Base-by-base conservation (phyloP, 2,113 vertebrate genomes). In the Scomber colias region DNA sequence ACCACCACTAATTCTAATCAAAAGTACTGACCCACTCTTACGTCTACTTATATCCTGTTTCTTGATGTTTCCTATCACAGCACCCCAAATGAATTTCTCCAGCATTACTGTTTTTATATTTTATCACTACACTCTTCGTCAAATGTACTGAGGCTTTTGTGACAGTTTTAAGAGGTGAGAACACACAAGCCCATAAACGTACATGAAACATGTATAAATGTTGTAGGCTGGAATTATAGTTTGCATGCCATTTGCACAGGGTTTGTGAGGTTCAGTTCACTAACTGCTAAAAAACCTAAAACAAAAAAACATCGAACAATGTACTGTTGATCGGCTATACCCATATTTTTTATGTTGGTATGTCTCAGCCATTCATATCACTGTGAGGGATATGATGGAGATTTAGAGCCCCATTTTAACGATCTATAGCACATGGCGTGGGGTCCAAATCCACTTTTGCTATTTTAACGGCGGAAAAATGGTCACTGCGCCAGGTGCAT, bases 101-200 rank as follows among this genome's bases (percentile, higher is more conserved):
- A 45, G 21, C 65, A 10, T 56, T 11, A 63, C 54, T 54, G 13
- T 54, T 67, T n/a, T 27, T 54, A 24, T 40, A 44, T 27, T 69
- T 55, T 62, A 24, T 73, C 17, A 40, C 14, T 55, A 15, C 27
- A 8, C n/a, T 27, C 15, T 31, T 40, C 48, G 48, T 11, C 16
- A 62, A 74, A 75, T 63, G 35, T 2, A 17, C 19, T 40, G n/a
- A 53, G 15, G 40, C 3, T 56, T 71, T 27, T 56, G 50, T 21
- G 21, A 46, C 46, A 62, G 1, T 35, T 56, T 21, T 77, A 49
- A 48, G 45, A 56, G 60, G 46, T 57, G 16, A 65, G 35, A 40
- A 40, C 35, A 40, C 8, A 40, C 35, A 9, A 40, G 7, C 30
- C 14, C 50, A 57, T 68, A 51, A 19, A 16, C 49, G 56, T 50